These are phyloP conservation scores for Conops quadrifasciatus DNA, from an alignment of 2,888 invertebrate species.

Conservation along the genomic window DNA sequence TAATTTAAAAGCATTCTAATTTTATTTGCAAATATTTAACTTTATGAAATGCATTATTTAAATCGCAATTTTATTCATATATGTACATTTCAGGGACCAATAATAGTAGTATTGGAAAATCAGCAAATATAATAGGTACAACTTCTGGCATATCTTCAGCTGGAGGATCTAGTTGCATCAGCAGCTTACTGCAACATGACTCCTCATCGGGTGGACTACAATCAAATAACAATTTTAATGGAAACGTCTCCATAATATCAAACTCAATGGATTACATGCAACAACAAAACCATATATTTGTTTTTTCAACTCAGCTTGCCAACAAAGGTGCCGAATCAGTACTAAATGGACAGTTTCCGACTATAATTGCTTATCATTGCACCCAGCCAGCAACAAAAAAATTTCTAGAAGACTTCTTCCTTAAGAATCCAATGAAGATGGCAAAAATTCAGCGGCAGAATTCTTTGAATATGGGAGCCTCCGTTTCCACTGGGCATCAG, in stretches of 20 bases:
- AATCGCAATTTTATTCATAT: no score
- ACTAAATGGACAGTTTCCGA: conserved; percentile 85
- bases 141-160: conserved; percentile 25
- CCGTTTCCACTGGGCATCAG: conserved; percentile 37
- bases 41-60: no score
- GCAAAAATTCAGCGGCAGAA: conserved; percentile 87
- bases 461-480: conserved; percentile 49
- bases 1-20: no score
- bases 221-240: conserved; percentile 26
- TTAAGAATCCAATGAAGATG: conserved; percentile 91
- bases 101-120: conserved; percentile 19
- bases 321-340: conserved; percentile 96
- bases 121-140: conserved; percentile 14
- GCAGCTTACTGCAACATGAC: conserved; percentile 16
- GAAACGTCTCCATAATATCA: conserved; percentile 29
- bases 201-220: conserved; percentile 32
- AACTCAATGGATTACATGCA: conserved; percentile 74
- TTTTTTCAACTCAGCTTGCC: conserved; percentile 92
- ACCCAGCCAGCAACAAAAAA: conserved; percentile 95
- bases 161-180: conserved; percentile 33
- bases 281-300: conserved; percentile 98
- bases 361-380: conserved; percentile 94
- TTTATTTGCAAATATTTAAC: no score
- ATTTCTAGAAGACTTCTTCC: conserved; percentile 78
- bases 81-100: conserved; percentile 8